These are phyloP conservation scores for Oreohelix idahoensis DNA, from an alignment of 1,140 invertebrate species.

Conservation along the genomic window DNA sequence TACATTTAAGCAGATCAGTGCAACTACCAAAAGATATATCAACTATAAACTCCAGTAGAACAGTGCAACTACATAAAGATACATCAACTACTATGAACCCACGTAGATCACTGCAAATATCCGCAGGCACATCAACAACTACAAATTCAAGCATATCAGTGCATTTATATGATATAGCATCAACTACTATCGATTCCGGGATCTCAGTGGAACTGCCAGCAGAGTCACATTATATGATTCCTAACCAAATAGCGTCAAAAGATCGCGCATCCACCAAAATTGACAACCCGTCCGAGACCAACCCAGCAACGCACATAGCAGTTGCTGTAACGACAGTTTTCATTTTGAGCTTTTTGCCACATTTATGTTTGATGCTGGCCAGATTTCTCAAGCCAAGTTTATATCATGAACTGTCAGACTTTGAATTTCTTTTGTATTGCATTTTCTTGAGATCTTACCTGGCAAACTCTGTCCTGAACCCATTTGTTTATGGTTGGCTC, in stretches of 20 bases:
- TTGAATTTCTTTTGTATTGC: slow-evolving; percentile 38
- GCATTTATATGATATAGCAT: no score
- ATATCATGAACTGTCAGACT: slow-evolving; percentile 35
- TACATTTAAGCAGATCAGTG: neutral
- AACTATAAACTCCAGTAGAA: neutral
- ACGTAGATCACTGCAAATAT: no score
- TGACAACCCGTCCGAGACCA: neutral
- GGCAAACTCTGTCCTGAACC: slow-evolving; percentile 44
- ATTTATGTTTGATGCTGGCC: slow-evolving; percentile 41
- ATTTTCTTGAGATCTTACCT: slow-evolving; percentile 50
- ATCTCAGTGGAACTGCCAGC: neutral
- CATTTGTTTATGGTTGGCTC: slow-evolving; percentile 46
- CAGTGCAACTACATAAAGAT: neutral
- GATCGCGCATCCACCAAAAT: neutral
- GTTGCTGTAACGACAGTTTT: slow-evolving; percentile 50
- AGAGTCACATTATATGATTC: neutral
- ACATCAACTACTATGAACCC: neutral
- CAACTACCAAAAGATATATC: neutral
- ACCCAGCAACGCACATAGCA: slow-evolving; percentile 44
- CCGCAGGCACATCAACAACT: no score
- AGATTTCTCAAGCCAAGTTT: slow-evolving; percentile 31
- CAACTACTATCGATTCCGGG: neutral
- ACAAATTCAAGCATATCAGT: no score
- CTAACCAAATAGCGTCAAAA: neutral
- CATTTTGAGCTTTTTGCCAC: slow-evolving; percentile 52